Percentiles rank a stretch among this genome's conserved stretches.
phyloP scores from a whole-genome alignment of 2,113 vertebrate species.

The Crotalus tigris region DNA sequence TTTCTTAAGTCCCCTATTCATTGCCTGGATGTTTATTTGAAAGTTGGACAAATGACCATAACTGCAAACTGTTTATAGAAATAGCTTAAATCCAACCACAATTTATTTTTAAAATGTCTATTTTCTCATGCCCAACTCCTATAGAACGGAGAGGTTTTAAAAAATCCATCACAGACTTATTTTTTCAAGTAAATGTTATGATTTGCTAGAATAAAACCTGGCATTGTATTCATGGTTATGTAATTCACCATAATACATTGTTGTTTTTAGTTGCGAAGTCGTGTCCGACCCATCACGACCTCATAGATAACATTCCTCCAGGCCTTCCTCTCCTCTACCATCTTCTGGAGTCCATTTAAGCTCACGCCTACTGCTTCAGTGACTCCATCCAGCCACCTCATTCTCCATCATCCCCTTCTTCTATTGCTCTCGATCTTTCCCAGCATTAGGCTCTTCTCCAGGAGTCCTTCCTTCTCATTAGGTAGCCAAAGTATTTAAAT shows the following conservation, averaged over 20 bases:
- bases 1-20: background rate
- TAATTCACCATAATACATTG: background rate
- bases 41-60: background rate
- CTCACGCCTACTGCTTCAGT: no score
- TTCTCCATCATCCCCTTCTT: no score
- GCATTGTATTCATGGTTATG: background rate
- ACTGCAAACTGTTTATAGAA: conserved; percentile 39
- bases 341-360: no score
- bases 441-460: no score
- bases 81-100: conserved; percentile 10
- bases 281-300: no score
- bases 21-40: background rate
- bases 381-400: no score
- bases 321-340: no score
- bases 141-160: background rate
- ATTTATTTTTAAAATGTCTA: conserved; percentile 15
- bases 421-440: no score
- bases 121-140: accelerated
- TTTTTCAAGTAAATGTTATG: background rate
- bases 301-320: no score
- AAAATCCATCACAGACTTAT: background rate
- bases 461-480: no score
- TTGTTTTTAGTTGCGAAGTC: no score
- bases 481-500: no score
- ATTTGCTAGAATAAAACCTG: background rate